Evolutionary conservation across 2,888 invertebrate species (phyloP).

Genomic region (Mythimna pallens): DNA sequence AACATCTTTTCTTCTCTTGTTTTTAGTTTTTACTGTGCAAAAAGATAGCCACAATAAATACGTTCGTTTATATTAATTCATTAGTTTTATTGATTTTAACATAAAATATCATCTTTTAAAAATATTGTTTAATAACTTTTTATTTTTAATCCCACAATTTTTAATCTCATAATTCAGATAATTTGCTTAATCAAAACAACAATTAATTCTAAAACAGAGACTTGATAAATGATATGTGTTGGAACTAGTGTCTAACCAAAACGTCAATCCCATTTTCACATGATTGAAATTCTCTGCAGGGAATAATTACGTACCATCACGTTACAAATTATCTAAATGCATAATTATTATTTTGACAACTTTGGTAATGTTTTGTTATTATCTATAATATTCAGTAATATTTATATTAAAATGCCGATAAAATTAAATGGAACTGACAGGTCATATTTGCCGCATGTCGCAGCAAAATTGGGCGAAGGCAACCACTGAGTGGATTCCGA

Average conservation of each 20-base stretch:
- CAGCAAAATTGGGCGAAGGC: too few relatives aligned
- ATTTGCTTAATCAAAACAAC: not conserved
- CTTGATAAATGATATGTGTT: not conserved
- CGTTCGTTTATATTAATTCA: too few relatives aligned
- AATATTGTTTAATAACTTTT: not conserved
- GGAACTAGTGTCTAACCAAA: constrained; percentile 3
- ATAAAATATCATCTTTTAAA: too few relatives aligned
- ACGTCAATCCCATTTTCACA: constrained; percentile 13
- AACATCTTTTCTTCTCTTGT: too few relatives aligned
- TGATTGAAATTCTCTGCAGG: constrained; percentile 44
- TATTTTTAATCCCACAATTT: not conserved
- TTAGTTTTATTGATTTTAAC: too few relatives aligned
- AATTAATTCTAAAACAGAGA: constrained; percentile 1
- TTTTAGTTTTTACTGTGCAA: too few relatives aligned
- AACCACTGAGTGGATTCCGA: too few relatives aligned
- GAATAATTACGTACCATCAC: constrained; percentile 31
- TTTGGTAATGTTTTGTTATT: constrained; percentile 3
- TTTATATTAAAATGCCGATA: too few relatives aligned
- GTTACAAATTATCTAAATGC: constrained; percentile 17
- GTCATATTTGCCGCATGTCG: too few relatives aligned
- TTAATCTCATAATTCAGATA: constrained; percentile 1
- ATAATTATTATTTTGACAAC: constrained; percentile 29
- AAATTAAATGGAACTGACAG: too few relatives aligned
- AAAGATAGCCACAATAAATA: too few relatives aligned
- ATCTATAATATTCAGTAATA: too few relatives aligned